A percentile compares a stretch with the other conserved stretches of the same genome.
These are phyloP conservation scores for Carcinoscorpius rotundicauda DNA, from an alignment of 1,140 invertebrate genomes.

Conservation along the genomic window DNA sequence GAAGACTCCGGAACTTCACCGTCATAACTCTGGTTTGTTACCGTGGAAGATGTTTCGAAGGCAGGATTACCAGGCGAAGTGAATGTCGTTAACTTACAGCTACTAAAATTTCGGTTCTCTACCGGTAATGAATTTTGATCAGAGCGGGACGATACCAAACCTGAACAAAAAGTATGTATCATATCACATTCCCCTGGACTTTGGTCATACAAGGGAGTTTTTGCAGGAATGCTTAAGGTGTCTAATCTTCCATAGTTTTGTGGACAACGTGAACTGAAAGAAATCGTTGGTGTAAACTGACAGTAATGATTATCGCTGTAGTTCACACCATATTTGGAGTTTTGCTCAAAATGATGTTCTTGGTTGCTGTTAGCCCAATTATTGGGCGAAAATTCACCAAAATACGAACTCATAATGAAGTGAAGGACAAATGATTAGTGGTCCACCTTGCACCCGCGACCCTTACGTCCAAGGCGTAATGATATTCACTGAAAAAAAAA, in stretches of 20 bases:
- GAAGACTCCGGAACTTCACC: background rate
- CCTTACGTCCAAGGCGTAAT: conserved; percentile 7
- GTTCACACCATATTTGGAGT: conserved; percentile 6
- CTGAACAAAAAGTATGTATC: no score
- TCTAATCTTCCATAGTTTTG: background rate
- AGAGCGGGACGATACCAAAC: background rate
- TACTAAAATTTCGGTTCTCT: background rate
- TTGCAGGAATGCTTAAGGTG: background rate
- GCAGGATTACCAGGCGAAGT: conserved; percentile 21
- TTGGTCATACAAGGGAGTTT: background rate
- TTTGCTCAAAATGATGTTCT: conserved; percentile 8
- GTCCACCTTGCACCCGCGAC: conserved; percentile 1
- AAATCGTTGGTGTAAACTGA: background rate
- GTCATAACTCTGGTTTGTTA: conserved; percentile 17
- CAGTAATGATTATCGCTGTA: conserved; percentile 3
- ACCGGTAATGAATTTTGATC: background rate
- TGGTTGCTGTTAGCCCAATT: conserved; percentile 11
- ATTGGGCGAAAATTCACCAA: conserved; percentile 12
- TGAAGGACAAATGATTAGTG: conserved; percentile 14
- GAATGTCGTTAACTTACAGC: conserved; percentile 11
- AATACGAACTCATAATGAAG: conserved; percentile 16
- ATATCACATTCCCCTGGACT: background rate
- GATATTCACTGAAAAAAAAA: conserved; percentile 11
- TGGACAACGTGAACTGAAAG: conserved; percentile 2
- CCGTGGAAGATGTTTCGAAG: conserved; percentile 21